A percentile compares a stretch with the other conserved stretches of the same genome.
Evolutionary conservation across 92 coral and sea anemone genomes (phyloP).

Genomic region (Chrysogorgia sp.): DNA sequence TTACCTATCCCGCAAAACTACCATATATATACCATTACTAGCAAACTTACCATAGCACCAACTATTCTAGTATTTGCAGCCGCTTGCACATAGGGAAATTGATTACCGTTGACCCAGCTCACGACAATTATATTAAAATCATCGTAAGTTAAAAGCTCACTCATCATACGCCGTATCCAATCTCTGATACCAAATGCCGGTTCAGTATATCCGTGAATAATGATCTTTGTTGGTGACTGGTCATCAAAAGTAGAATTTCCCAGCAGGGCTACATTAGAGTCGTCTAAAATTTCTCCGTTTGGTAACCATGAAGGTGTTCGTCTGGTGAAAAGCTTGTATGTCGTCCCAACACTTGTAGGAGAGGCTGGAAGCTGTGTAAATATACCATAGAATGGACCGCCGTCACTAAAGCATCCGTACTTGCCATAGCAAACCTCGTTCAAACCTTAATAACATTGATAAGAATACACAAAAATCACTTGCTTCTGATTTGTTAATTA

Average conservation of each 20-base stretch:
- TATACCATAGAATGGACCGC: slow-evolving; percentile 71
- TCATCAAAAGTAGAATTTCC: slow-evolving; percentile 65
- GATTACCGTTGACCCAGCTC: slow-evolving; percentile 76
- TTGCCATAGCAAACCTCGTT: slow-evolving; percentile 70
- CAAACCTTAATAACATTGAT: slow-evolving; percentile 6
- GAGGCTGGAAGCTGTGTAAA: slow-evolving; percentile 73
- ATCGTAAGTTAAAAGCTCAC: slow-evolving; percentile 67
- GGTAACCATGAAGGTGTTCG: slow-evolving; percentile 12
- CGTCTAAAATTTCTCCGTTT: slow-evolving; percentile 51
- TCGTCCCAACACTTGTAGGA: slow-evolving; percentile 66
- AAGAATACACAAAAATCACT: no score
- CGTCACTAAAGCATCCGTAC: slow-evolving; percentile 83
- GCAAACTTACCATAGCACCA: slow-evolving; percentile 68
- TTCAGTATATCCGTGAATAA: slow-evolving; percentile 71
- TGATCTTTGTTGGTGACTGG: slow-evolving; percentile 56
- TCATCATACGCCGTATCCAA: slow-evolving; percentile 71
- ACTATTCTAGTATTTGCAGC: slow-evolving; percentile 84
- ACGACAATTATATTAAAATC: slow-evolving; percentile 76
- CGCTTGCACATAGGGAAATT: slow-evolving; percentile 61
- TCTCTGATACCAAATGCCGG: slow-evolving; percentile 64
- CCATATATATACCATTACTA: no score
- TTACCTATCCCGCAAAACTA: no score
- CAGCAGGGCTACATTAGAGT: slow-evolving; percentile 32
- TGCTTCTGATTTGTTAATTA: no score
- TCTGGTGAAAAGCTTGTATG: slow-evolving; percentile 67